phyloP scores from a whole-genome alignment of 1,140 invertebrate genomes.

The Aporrectodea caliginosa region DNA sequence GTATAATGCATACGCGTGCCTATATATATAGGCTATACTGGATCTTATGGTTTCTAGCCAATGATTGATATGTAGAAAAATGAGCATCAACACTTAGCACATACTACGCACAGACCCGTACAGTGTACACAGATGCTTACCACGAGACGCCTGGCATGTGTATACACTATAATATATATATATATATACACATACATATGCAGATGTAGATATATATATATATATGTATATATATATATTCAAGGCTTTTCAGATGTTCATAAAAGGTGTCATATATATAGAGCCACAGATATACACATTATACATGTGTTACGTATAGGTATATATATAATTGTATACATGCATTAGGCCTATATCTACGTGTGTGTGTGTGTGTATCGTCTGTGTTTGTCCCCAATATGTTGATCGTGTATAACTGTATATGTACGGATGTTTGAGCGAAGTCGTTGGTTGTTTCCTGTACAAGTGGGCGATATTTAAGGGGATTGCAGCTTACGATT shows the following conservation, averaged over 20 bases:
- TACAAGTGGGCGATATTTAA: neutral
- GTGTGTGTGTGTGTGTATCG: neutral
- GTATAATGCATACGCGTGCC: too few relatives aligned
- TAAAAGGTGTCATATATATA: too few relatives aligned
- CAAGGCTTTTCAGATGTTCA: neutral
- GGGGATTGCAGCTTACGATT: neutral
- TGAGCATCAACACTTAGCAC: too few relatives aligned
- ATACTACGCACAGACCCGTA: too few relatives aligned
- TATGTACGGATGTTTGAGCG: too few relatives aligned
- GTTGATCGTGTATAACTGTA: too few relatives aligned
- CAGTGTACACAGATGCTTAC: neutral
- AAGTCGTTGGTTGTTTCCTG: neutral
- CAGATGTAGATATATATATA: neutral
- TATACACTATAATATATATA: neutral
- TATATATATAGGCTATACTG: too few relatives aligned
- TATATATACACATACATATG: neutral
- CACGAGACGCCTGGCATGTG: neutral
- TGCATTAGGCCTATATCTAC: neutral
- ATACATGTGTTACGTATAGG: neutral
- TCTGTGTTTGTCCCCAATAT: neutral
- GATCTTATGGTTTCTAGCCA: too few relatives aligned
- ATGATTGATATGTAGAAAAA: too few relatives aligned
- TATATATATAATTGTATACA: neutral
- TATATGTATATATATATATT: neutral
- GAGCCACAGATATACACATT: neutral